These are phyloP conservation scores for Pollimyrus isidori DNA, from an alignment of 2,113 vertebrate species.

Conservation along the genomic window DNA sequence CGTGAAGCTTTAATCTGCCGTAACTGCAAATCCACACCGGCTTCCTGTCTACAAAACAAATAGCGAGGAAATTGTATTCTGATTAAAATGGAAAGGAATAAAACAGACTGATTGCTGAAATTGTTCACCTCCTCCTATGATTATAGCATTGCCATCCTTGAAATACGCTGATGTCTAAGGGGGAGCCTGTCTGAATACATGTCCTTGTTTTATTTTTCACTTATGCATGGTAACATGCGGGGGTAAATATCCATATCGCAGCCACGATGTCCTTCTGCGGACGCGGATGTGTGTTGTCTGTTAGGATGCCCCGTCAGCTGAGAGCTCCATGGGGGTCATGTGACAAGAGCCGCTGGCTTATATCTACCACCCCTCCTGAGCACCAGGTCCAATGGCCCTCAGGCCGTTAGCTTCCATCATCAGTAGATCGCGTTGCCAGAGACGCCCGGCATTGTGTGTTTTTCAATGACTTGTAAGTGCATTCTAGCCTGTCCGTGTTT, in stretches of 20 bases:
- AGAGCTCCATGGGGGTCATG: neutral
- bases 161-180: neutral
- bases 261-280: neutral
- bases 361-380: neutral
- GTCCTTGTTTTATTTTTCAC: neutral
- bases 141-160: neutral
- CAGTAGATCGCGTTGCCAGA: neutral
- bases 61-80: neutral
- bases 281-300: neutral
- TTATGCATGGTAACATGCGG: neutral
- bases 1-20: neutral
- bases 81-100: slow-evolving; percentile 7
- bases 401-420: neutral
- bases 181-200: neutral
- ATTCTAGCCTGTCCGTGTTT: neutral
- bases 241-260: neutral
- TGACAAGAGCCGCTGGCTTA: neutral
- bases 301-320: neutral
- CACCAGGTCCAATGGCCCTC: neutral
- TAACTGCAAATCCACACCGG: slow-evolving; percentile 6
- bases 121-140: neutral
- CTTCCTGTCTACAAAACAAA: neutral
- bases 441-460: neutral
- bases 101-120: neutral
- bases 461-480: neutral